Evolutionary conservation across 1,140 invertebrate genomes (phyloP).

Genomic region (Mycetomoellerius zeteki): DNA sequence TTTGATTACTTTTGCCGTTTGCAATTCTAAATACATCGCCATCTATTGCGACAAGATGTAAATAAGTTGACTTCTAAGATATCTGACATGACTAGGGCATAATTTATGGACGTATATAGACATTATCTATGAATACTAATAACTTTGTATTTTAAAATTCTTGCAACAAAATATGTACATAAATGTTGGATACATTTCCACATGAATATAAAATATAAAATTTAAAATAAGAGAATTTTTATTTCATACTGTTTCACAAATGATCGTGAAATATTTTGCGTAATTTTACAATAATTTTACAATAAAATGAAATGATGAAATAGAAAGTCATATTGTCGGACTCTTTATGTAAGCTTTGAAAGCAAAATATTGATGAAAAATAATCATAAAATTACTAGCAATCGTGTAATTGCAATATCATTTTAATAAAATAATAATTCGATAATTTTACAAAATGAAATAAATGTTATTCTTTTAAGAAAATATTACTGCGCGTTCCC

Average conservation of each 20-base stretch:
- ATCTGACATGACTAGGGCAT: conserved; percentile 18
- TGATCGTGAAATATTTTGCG: conserved; percentile 14
- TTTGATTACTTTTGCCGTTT: conserved; percentile 39
- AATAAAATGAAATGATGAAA: neutral
- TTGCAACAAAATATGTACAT: conserved; percentile 44
- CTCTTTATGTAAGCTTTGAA: neutral
- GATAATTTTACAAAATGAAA: neutral
- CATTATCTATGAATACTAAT: conserved; percentile 52
- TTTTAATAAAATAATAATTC: neutral
- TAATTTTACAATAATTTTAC: neutral
- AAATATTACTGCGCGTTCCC: neutral
- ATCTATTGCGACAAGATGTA: neutral
- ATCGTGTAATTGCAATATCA: neutral
- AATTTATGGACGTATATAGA: neutral
- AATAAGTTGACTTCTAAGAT: conserved; percentile 22
- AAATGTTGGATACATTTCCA: conserved; percentile 49
- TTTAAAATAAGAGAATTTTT: neutral
- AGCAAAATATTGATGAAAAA: conserved; percentile 28
- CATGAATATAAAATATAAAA: conserved; percentile 33
- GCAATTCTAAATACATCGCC: neutral
- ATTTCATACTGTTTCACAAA: conserved; percentile 24
- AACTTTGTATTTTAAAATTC: conserved; percentile 38
- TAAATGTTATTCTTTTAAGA: neutral
- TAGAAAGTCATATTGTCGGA: conserved; percentile 3
- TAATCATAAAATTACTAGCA: neutral